These are phyloP conservation scores for Barbus barbus DNA, from an alignment of 2,113 vertebrate species.

Conservation along the genomic window DNA sequence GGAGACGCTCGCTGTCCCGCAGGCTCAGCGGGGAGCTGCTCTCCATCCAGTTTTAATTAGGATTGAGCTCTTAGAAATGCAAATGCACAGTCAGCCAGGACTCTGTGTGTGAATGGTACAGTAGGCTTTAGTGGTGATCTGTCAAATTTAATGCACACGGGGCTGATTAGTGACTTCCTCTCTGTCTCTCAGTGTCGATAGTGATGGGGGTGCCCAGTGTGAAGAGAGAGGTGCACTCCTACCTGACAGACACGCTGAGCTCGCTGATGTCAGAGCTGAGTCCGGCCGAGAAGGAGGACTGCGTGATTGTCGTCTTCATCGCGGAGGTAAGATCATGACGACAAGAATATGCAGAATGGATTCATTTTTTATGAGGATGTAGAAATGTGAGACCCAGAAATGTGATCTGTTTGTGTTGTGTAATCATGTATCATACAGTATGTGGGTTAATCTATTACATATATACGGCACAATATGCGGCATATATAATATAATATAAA, in stretches of 20 bases:
- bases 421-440: not conserved
- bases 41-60: not conserved
- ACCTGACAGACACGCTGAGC: conserved; percentile 93
- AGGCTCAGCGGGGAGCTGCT: not conserved
- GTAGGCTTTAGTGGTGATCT: not conserved
- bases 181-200: conserved; percentile 83
- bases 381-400: not conserved
- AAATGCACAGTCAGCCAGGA: not conserved
- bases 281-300: conserved; percentile 90
- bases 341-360: not conserved
- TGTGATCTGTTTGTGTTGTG: not conserved
- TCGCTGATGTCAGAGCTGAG: conserved; percentile 96
- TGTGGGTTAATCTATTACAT: no score
- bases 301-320: conserved; percentile 95
- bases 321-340: conserved; percentile 81
- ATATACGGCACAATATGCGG: no score
- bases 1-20: not conserved
- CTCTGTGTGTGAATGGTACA: not conserved
- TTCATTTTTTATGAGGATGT: not conserved
- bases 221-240: conserved; percentile 94
- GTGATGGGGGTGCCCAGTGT: conserved; percentile 98
- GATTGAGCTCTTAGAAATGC: conserved; percentile 22
- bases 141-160: not conserved
- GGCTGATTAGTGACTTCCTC: conserved; percentile 28
- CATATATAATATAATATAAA: no score